Conservation (phyloP, 2,888 invertebrate genomes). For the Apomyelois bistriatella region DNA sequence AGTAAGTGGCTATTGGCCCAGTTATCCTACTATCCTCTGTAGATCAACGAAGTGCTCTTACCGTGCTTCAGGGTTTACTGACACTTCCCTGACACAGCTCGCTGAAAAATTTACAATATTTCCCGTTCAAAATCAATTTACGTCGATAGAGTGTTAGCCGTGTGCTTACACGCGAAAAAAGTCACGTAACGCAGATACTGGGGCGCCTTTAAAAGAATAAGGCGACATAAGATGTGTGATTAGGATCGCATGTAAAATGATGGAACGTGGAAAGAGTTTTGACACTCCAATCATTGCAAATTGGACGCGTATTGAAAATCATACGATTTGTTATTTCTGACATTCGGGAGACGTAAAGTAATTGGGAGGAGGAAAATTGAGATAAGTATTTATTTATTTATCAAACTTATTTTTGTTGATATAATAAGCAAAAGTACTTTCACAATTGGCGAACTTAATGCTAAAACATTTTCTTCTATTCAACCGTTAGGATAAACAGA, state of each 20-base stretch:
- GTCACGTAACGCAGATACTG: conserved; percentile 62
- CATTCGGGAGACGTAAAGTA: background rate
- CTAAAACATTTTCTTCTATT: too few species aligned
- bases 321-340: background rate
- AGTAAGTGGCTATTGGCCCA: conserved; percentile 12
- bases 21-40: conserved; percentile 15
- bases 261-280: conserved; percentile 1
- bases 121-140: conserved; percentile 67
- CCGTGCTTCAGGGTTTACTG: conserved; percentile 30
- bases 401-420: too few species aligned
- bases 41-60: conserved; percentile 25
- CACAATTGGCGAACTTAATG: too few species aligned
- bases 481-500: too few species aligned
- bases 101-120: conserved; percentile 65
- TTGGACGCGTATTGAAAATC: background rate
- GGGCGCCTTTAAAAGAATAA: conserved; percentile 48
- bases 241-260: conserved; percentile 27
- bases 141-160: conserved; percentile 53
- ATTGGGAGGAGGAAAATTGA: background rate
- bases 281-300: background rate
- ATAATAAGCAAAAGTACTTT: too few species aligned
- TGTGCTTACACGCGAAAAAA: conserved; percentile 56
- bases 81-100: conserved; percentile 41
- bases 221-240: conserved; percentile 43
- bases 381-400: too few species aligned